Conservation (phyloP, 2,113 vertebrate genomes). For the Notarius quadriscutis region DNA sequence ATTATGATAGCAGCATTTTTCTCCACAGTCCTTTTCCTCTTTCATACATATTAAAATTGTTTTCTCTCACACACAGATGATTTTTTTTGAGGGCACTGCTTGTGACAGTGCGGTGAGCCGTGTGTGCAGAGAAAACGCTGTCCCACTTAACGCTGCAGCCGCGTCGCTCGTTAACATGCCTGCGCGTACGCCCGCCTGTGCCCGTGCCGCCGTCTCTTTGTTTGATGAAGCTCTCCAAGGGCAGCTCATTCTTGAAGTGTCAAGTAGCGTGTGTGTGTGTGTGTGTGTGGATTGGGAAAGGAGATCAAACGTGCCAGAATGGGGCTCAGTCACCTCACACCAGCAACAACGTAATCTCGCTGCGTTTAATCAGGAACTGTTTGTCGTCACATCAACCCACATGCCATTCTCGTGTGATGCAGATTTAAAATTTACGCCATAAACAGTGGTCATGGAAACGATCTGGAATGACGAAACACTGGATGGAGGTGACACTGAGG, state of each 20-base stretch:
- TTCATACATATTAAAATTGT: slow-evolving; percentile 40
- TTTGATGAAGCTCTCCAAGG: slow-evolving; percentile 55
- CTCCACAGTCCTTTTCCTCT: not conserved
- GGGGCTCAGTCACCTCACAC: slow-evolving; percentile 62
- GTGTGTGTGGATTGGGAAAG: slow-evolving; percentile 41
- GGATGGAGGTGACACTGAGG: not conserved
- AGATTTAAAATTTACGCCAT: slow-evolving; percentile 23
- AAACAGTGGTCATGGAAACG: slow-evolving; percentile 9
- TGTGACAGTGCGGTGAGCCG: slow-evolving; percentile 20
- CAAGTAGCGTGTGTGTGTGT: slow-evolving; percentile 55
- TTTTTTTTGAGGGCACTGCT: slow-evolving; percentile 28
- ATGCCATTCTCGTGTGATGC: slow-evolving; percentile 55
- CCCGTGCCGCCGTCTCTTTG: slow-evolving; percentile 36
- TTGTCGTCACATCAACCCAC: slow-evolving; percentile 51
- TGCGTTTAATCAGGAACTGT: slow-evolving; percentile 71
- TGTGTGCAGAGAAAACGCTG: slow-evolving; percentile 3
- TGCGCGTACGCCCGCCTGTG: slow-evolving; percentile 7
- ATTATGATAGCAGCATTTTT: slow-evolving; percentile 31
- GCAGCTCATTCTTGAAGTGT: slow-evolving; percentile 63
- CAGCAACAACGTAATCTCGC: slow-evolving; percentile 59
- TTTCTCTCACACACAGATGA: slow-evolving; percentile 20
- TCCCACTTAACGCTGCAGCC: slow-evolving; percentile 24
- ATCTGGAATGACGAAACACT: not conserved
- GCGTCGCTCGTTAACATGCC: slow-evolving; percentile 36
- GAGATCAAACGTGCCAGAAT: slow-evolving; percentile 52